phyloP scores from a whole-genome alignment of 2,888 invertebrate species.

The Epistrophe eligans region DNA sequence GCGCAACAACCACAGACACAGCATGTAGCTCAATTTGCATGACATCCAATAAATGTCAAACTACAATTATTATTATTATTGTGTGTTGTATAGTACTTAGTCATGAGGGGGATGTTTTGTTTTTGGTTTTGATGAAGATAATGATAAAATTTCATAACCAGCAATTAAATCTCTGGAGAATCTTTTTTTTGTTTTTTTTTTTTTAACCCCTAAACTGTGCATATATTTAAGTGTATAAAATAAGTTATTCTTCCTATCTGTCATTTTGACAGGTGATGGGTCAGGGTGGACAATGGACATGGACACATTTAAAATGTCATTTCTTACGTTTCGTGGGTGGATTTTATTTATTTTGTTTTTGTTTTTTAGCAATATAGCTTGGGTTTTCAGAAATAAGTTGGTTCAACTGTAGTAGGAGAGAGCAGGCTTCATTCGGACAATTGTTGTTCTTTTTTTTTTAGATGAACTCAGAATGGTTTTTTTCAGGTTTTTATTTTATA shows the following conservation, averaged over 20 bases:
- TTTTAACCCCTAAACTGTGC: constrained; percentile 22
- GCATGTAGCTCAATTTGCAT: constrained; percentile 69
- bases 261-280: constrained; percentile 42
- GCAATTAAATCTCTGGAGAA: constrained; percentile 63
- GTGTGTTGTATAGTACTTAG: constrained; percentile 18
- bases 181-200: not conserved
- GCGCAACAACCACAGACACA: constrained; percentile 48
- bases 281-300: constrained; percentile 11
- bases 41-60: constrained; percentile 72
- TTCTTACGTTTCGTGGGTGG: not conserved
- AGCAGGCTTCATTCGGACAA: not conserved
- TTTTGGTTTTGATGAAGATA: constrained; percentile 15
- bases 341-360: not conserved
- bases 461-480: too few species aligned
- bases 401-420: not conserved
- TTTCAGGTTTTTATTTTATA: too few species aligned
- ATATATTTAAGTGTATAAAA: not conserved
- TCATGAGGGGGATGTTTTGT: constrained; percentile 32
- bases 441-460: not conserved
- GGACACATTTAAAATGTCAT: constrained; percentile 20
- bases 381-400: not conserved
- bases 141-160: constrained; percentile 68
- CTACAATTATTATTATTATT: constrained; percentile 28
- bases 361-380: not conserved
- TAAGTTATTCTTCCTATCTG: constrained; percentile 35